Evolutionary conservation across 2,113 vertebrate species (phyloP).

Genomic region (human): GRCh38 chr13:42396001-42396500

Average conservation of each 20-base stretch:
- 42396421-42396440: background rate
- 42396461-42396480: background rate
- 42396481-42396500: background rate
- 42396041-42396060: background rate
- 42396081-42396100: background rate
- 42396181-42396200: background rate
- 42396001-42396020: background rate
- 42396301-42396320: no score
- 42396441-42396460: background rate
- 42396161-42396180: background rate
- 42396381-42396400: background rate
- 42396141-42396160: background rate
- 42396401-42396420: background rate
- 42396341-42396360: background rate
- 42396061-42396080: background rate
- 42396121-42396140: fast-evolving
- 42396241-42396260: no score
- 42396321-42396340: no score
- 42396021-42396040: background rate
- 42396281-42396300: no score
- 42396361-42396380: background rate
- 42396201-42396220: no score
- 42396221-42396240: no score
- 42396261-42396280: no score
- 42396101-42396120: background rate